Conservation (phyloP, 2,797 vertebrate genomes). For the Cryptoprocta ferox region DNA sequence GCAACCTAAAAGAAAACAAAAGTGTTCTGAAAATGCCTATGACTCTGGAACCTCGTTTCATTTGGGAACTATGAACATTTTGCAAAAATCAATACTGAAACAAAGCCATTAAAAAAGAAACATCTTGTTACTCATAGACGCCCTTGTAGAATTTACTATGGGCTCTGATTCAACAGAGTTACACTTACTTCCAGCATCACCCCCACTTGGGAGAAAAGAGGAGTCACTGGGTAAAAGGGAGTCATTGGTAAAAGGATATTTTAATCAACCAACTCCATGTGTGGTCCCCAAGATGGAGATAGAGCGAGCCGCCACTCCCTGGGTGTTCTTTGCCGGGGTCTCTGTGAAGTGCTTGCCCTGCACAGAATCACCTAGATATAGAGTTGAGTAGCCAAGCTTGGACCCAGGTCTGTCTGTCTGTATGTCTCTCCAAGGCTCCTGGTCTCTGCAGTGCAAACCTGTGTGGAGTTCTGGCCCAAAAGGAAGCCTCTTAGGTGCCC, state of each 20-base stretch:
- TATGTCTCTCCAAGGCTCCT: neutral
- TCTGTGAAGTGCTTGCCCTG: neutral
- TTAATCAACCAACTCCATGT: neutral
- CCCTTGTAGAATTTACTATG: neutral
- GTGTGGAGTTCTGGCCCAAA: neutral
- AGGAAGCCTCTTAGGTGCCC: neutral
- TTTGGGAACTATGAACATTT: neutral
- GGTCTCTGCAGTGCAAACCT: neutral
- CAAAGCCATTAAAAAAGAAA: neutral
- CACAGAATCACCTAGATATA: neutral
- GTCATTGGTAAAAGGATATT: neutral
- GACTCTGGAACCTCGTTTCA: neutral
- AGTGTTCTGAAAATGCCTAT: neutral
- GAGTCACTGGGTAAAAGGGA: neutral
- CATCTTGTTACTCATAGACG: neutral
- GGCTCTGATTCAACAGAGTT: neutral
- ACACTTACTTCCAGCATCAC: neutral
- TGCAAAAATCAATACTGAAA: conserved; percentile 21
- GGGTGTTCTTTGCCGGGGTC: neutral
- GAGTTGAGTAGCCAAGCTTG: neutral
- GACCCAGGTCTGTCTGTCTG: neutral
- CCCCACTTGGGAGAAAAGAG: neutral
- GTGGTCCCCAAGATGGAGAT: neutral
- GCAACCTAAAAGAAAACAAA: conserved; percentile 19
- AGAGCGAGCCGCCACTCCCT: neutral